Evolutionary conservation across 2,888 invertebrate species (phyloP), one percentile per base, ranked within the genome.

Genomic region (Stegana nigrithorax): DNA sequence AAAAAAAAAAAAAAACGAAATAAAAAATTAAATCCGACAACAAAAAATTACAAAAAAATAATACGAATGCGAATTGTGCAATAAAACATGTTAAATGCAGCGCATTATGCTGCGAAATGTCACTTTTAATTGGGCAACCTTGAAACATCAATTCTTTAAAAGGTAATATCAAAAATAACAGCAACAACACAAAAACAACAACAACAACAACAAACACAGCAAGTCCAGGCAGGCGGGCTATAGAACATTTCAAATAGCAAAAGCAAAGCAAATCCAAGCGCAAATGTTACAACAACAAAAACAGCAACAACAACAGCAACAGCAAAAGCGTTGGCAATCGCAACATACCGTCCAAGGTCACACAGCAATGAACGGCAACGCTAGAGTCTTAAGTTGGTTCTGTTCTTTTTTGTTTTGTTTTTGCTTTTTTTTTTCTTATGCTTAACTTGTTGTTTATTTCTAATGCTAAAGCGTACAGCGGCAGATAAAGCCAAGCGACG

Each of bases 61-160:
- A 69, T 69, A 71, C 66, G 71, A 70, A 76, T 32, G 3, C 32
- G n/a, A 47, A 23, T 53, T 53, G 29, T 53, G 69, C 69, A 70
- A 67, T 66, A 77, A 71, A 75, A 75, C 78, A 75, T 75, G 78
- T 75, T 77, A 75, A 77, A 73, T 77, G 78, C 73, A 75, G 69
- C 75, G 70, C 78, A 76, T 76, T 76, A 76, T 76, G 75, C 75
- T 76, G 73, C 75, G 73, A 79, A 81, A 80, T 81, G 79, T 81
- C 80, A 81, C 78, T 80, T 81, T 81, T 81, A 81, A 81, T 81
- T 81, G 81, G 77, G 77, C 78, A 80, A 81, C 81, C 81, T 81
- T 81, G 80, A 79, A 78, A 78, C 75, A 76, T 75, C 78, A 75
- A 75, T 75, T 78, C 71, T 44, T 26, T 17, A 72, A 72, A 72